Base-by-base conservation (phyloP, 2,888 invertebrate species). In the Tinea semifulvella region DNA sequence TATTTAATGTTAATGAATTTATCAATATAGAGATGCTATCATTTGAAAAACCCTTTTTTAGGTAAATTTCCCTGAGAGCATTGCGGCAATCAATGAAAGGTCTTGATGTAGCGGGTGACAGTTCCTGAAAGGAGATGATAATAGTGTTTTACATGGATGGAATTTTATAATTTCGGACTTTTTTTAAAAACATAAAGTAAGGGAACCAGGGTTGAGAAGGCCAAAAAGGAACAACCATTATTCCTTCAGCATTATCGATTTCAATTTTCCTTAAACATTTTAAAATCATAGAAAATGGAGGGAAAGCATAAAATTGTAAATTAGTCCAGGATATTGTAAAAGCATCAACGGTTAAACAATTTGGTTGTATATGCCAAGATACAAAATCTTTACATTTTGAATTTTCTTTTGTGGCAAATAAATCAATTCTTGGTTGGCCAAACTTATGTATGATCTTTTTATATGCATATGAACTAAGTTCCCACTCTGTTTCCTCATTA, bases 251-350 rank as follows among this genome's bases (percentile, higher is more conserved):
- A 25, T 22, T 8, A 22, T 44, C 44, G 10, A 2, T 36, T 20
- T 36, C 22, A 10, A 44, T 51, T 42, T 51, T 49, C 26, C 44
- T 35, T 8, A 51, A 14, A 17, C 43, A 22, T 43, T 52, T 52
- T 14, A 49, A 39, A 14, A 51, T 47, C n/a, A n/a, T n/a, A n/a
- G n/a, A n/a, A n/a, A n/a, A n/a, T n/a, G n/a, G n/a, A n/a, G n/a
- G n/a, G n/a, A 50, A 49, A 1, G 49, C 47, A 38, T 51, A 51
- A 16, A 51, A 50, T 7, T 35, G 47, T 38, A 17, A 43, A 11
- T 13, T 2, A 1, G 10, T 46, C 50, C 50, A 49, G 8, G 35
- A 13, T 13, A 49, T 13, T 0, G 50, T 50, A 10, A 50, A 50
- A 14, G 50, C 50, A 13, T 50, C 49, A 17, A 50, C 44, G 39